Percentiles rank a stretch among this genome's conserved stretches.
Evolutionary conservation across 2,113 vertebrate genomes (phyloP).

Genomic region (Osmerus eperlanus): DNA sequence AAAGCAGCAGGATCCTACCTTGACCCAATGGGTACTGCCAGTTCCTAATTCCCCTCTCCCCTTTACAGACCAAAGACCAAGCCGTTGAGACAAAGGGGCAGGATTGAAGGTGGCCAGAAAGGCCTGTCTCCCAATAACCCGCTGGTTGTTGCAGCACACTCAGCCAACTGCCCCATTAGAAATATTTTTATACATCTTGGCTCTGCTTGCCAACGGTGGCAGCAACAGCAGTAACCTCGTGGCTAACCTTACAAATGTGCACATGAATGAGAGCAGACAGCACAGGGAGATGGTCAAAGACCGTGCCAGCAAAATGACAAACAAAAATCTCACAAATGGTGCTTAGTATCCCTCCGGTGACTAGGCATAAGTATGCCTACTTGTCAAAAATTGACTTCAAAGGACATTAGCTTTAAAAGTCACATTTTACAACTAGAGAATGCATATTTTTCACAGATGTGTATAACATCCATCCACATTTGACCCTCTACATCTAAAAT

Average conservation of each 20-base stretch:
- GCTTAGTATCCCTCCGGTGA: neutral
- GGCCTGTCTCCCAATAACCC: conserved; percentile 30
- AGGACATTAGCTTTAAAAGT: neutral
- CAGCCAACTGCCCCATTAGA: conserved; percentile 32
- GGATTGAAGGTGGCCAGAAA: conserved; percentile 28
- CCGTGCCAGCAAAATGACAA: neutral
- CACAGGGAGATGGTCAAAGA: neutral
- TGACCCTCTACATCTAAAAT: neutral
- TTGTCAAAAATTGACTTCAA: neutral
- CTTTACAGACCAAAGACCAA: conserved; percentile 31
- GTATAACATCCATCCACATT: neutral
- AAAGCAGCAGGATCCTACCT: conserved; percentile 52
- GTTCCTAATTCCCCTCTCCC: conserved; percentile 50
- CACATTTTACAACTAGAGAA: neutral
- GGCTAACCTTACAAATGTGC: conserved; percentile 17
- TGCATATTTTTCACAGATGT: neutral
- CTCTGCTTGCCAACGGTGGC: neutral
- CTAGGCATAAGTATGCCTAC: neutral
- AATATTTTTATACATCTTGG: conserved; percentile 23
- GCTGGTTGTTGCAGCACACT: conserved; percentile 25
- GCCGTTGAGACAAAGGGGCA: conserved; percentile 20
- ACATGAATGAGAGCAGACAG: neutral
- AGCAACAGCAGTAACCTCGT: conserved; percentile 17
- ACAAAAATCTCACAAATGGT: neutral
- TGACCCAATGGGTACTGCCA: conserved; percentile 53